Percentiles rank a stretch among this genome's conserved stretches.
phyloP scores from a whole-genome alignment of 2,113 vertebrate genomes.

The Sceloporus tristichus region DNA sequence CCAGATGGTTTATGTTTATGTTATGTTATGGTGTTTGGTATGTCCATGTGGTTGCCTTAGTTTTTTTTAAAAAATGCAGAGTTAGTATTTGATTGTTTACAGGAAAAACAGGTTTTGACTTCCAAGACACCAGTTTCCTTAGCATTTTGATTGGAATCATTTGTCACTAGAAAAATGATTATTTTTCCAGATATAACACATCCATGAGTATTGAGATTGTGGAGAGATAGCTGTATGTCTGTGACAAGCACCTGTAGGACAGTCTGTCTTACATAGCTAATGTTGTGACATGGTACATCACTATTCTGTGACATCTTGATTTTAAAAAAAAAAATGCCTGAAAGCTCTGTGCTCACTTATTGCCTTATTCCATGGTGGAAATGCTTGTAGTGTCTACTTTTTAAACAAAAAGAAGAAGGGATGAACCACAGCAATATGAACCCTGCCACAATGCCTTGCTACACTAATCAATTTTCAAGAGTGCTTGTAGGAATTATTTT shows the following conservation, averaged over 20 bases:
- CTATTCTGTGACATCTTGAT: background rate
- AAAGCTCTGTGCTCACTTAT: background rate
- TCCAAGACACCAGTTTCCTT: background rate
- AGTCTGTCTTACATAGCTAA: background rate
- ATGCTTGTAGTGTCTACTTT: background rate
- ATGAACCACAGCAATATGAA: background rate
- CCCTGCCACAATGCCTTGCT: background rate
- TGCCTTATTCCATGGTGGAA: background rate
- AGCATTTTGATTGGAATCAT: slow-evolving; percentile 5
- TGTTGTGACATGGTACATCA: background rate
- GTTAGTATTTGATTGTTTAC: background rate
- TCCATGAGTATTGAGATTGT: background rate
- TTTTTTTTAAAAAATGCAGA: background rate
- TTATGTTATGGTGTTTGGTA: background rate
- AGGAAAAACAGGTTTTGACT: background rate
- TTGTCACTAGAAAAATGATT: background rate
- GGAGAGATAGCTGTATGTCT: background rate
- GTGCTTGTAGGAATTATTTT: too few species aligned
- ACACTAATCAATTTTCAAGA: too few species aligned
- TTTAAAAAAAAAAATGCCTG: background rate
- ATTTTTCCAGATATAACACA: background rate
- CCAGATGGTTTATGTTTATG: too few species aligned
- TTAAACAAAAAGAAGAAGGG: background rate
- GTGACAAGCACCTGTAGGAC: background rate
- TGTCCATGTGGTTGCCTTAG: background rate